These are phyloP conservation scores for Chelonoidis abingdonii DNA, from an alignment of 2,113 vertebrate species.

Conservation along the genomic window DNA sequence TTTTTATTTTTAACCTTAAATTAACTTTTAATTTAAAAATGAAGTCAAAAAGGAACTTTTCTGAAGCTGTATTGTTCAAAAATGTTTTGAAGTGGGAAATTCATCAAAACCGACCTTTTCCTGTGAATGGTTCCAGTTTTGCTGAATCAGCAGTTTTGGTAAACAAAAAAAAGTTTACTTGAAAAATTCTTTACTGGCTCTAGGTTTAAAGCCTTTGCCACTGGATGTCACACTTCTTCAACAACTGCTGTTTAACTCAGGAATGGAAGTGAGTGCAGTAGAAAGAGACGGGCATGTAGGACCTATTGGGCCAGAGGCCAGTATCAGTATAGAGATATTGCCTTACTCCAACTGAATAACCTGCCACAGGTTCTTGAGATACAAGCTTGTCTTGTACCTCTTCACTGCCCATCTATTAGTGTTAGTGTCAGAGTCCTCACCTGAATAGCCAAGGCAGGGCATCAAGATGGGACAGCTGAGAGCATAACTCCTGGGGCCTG, in stretches of 20 bases:
- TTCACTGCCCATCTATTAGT: neutral
- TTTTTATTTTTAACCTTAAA: neutral
- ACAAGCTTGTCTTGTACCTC: neutral
- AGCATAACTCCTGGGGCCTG: neutral
- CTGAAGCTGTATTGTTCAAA: neutral
- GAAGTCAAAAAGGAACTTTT: neutral
- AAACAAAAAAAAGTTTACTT: neutral
- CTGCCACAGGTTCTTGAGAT: neutral
- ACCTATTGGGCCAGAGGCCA: neutral
- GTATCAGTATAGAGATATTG: neutral
- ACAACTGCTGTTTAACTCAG: neutral
- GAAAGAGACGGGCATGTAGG: neutral
- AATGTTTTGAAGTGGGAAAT: neutral
- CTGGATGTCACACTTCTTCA: neutral
- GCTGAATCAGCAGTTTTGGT: neutral
- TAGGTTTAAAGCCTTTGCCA: neutral
- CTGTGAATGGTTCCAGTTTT: neutral
- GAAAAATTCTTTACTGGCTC: neutral
- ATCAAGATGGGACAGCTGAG: neutral
- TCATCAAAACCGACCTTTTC: neutral
- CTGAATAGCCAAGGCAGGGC: neutral
- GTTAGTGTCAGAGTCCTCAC: neutral
- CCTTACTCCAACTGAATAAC: neutral
- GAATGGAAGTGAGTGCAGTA: neutral
- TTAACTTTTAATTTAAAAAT: neutral